Conservation (phyloP, 2,797 vertebrate species). For the Chromis chromis region DNA sequence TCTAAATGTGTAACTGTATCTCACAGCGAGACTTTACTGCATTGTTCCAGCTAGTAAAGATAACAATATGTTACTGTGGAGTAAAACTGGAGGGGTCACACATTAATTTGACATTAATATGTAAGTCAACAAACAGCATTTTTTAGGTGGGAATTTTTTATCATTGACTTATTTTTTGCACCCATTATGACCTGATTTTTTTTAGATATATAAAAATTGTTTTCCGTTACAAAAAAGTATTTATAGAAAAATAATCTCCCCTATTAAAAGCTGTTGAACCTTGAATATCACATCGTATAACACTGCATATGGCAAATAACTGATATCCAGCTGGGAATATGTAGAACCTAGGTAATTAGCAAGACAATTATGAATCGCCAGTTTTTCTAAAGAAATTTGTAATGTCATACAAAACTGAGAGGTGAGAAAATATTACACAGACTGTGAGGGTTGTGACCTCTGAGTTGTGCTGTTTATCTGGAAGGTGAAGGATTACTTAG, state of each 20-base stretch:
- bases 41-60: too few species aligned
- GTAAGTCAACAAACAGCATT: too few species aligned
- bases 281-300: neutral
- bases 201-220: too few species aligned
- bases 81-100: too few species aligned
- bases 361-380: neutral
- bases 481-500: conserved; percentile 1
- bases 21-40: too few species aligned
- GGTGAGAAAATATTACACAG: neutral
- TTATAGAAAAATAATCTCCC: neutral
- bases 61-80: too few species aligned
- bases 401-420: neutral
- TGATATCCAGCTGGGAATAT: neutral
- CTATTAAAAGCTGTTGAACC: neutral
- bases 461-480: conserved; percentile 13
- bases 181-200: too few species aligned
- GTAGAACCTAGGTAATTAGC: neutral
- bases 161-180: too few species aligned
- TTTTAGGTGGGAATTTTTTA: too few species aligned
- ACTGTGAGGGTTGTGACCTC: conserved; percentile 2
- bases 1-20: too few species aligned
- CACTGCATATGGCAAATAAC: neutral
- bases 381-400: neutral
- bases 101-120: too few species aligned
- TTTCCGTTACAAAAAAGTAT: too few species aligned